Conservation (phyloP, 1,140 invertebrate species). For the Polyergus mexicanus region DNA sequence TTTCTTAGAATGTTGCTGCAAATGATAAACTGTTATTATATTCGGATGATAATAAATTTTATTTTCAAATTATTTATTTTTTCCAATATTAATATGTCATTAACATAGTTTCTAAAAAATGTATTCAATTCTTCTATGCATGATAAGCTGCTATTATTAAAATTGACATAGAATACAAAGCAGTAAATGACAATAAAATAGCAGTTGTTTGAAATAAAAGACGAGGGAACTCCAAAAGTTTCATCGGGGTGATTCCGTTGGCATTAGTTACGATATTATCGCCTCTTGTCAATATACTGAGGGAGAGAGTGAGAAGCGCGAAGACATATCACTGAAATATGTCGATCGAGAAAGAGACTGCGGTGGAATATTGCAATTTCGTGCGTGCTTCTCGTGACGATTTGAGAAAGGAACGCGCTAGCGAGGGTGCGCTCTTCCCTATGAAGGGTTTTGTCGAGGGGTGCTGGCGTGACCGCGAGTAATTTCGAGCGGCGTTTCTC, state of each 20-base stretch:
- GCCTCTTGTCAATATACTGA: not conserved
- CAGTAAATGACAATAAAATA: not conserved
- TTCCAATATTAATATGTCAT: not conserved
- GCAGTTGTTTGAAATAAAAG: not conserved
- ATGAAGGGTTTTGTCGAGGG: constrained; percentile 32
- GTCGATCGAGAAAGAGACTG: constrained; percentile 6
- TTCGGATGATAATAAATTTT: too few relatives aligned
- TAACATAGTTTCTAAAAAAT: not conserved
- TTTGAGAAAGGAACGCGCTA: not conserved
- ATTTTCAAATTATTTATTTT: not conserved
- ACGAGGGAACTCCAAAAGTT: not conserved
- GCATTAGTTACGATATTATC: not conserved
- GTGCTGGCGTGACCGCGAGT: constrained; percentile 81
- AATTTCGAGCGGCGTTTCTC: constrained; percentile 79
- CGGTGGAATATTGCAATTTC: constrained; percentile 33
- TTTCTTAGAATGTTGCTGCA: not conserved
- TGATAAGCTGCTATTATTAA: not conserved
- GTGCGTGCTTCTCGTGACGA: not conserved
- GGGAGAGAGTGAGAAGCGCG: not conserved
- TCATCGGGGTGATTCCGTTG: not conserved
- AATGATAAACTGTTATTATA: not conserved
- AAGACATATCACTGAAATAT: not conserved
- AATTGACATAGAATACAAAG: not conserved
- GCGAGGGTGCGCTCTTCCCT: not conserved
- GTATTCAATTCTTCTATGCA: not conserved